Percentiles rank a stretch among this genome's conserved stretches.
Evolutionary conservation across 1,140 invertebrate species (phyloP).

Genomic region (Frieseomelitta varia): DNA sequence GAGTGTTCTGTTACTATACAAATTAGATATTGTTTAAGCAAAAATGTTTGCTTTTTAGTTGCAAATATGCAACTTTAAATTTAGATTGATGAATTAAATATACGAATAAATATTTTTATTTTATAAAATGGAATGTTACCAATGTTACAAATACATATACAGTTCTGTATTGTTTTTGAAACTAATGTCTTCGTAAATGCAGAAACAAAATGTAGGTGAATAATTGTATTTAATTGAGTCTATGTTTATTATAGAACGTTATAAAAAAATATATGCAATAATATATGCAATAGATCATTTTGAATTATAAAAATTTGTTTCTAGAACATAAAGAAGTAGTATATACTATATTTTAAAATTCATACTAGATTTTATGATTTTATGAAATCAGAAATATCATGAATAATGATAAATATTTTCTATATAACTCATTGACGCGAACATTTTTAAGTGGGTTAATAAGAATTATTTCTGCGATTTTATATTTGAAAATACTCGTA

Average conservation of each 20-base stretch:
- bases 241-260: not conserved
- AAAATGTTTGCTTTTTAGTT: not conserved
- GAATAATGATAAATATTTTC: not conserved
- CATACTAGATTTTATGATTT: slow-evolving; percentile 14
- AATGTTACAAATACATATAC: not conserved
- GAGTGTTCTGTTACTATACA: not conserved
- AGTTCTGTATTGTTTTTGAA: slow-evolving; percentile 25
- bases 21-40: not conserved
- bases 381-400: slow-evolving; percentile 2
- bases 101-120: slow-evolving; percentile 16
- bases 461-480: slow-evolving; percentile 41
- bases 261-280: not conserved
- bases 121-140: slow-evolving; percentile 19
- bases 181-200: not conserved
- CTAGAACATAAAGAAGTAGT: not conserved
- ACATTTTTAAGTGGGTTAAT: slow-evolving; percentile 7
- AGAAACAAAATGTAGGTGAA: not conserved
- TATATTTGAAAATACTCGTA: slow-evolving; percentile 44
- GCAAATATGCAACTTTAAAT: not conserved
- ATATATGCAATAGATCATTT: not conserved
- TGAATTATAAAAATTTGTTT: slow-evolving; percentile 19
- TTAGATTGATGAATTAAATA: not conserved
- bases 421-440: not conserved
- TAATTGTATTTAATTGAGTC: slow-evolving; percentile 8
- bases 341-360: not conserved